Evolutionary conservation across 2,797 vertebrate species (phyloP).

Genomic region (Manis pentadactyla): DNA sequence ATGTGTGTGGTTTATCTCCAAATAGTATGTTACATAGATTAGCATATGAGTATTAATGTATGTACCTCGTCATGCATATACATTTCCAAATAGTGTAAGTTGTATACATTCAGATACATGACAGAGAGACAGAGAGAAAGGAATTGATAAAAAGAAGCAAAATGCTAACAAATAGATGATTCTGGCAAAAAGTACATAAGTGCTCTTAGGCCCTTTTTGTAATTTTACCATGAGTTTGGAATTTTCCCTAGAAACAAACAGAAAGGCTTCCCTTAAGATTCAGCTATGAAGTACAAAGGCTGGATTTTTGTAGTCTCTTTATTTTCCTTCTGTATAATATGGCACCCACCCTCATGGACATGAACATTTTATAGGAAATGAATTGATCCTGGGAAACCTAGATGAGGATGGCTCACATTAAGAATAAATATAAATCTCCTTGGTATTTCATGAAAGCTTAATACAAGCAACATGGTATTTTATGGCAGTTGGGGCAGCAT

Average conservation of each 20-base stretch:
- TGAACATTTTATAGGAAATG: not conserved
- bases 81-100: not conserved
- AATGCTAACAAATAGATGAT: not conserved
- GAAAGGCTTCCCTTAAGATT: not conserved
- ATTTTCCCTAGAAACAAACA: slow-evolving; percentile 4
- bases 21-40: not conserved
- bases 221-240: not conserved
- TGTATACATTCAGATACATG: not conserved
- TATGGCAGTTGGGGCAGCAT: not conserved
- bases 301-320: not conserved
- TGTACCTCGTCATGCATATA: not conserved
- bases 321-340: not conserved
- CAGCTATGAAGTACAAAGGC: not conserved
- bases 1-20: not conserved
- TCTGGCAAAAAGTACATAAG: not conserved
- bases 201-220: not conserved
- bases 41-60: not conserved
- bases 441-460: not conserved
- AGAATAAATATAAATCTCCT: not conserved
- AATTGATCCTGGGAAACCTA: not conserved
- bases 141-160: not conserved
- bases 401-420: not conserved
- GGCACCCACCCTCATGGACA: not conserved
- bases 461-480: not conserved
- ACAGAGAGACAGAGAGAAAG: not conserved